Conservation (phyloP, 92 coral and sea anemone genomes). For the Zoanthus solanderi region DNA sequence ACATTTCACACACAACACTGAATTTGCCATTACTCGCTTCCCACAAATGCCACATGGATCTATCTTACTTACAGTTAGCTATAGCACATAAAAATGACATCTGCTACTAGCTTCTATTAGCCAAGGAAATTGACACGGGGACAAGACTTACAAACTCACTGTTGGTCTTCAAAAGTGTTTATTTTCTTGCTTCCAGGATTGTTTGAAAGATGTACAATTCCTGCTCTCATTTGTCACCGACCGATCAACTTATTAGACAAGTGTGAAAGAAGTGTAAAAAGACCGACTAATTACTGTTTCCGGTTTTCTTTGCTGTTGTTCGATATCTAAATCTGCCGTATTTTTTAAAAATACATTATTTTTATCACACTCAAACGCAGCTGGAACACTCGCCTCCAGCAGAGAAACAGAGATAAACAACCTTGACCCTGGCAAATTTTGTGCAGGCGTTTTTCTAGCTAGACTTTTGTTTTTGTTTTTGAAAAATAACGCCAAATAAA, state of each 20-base stretch:
- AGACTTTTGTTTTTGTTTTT: too few relatives aligned
- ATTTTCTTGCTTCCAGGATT: not conserved
- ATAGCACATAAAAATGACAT: too few relatives aligned
- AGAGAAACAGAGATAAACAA: slow-evolving; percentile 11
- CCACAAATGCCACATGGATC: too few relatives aligned
- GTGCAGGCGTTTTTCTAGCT: too few relatives aligned
- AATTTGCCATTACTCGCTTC: too few relatives aligned
- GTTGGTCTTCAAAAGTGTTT: not conserved
- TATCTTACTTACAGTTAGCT: too few relatives aligned
- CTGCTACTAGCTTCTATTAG: not conserved
- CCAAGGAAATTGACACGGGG: not conserved
- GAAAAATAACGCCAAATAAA: too few relatives aligned
- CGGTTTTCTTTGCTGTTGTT: slow-evolving; percentile 24
- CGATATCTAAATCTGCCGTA: not conserved
- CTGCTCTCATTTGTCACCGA: not conserved
- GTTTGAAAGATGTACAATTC: not conserved
- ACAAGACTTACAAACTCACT: not conserved
- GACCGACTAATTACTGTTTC: slow-evolving; percentile 26
- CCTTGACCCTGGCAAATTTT: too few relatives aligned
- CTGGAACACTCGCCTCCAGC: slow-evolving; percentile 30
- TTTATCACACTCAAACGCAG: slow-evolving; percentile 5
- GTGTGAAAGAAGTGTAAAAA: slow-evolving; percentile 16
- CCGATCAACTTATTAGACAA: not conserved
- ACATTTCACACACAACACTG: too few relatives aligned
- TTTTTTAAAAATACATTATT: not conserved